Conservation (phyloP, 2,113 vertebrate species). For the Natator depressus region DNA sequence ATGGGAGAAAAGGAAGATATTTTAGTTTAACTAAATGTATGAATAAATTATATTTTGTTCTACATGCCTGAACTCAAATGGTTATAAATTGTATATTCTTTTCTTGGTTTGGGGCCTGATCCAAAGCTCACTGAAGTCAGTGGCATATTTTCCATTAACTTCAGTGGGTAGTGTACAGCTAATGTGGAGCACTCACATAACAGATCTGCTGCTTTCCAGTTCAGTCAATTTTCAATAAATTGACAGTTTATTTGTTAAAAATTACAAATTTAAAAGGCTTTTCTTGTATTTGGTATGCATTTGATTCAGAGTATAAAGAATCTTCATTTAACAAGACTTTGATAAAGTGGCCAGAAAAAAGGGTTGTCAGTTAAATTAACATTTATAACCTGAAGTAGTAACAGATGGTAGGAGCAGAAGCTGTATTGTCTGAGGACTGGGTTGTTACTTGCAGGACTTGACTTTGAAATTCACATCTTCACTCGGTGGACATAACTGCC, state of each 20-base stretch:
- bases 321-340: not conserved
- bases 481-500: slow-evolving; percentile 1
- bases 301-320: not conserved
- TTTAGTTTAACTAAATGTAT: not conserved
- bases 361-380: not conserved
- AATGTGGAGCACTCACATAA: not conserved
- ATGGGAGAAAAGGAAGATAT: not conserved
- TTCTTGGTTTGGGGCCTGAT: not conserved
- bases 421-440: not conserved
- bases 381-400: not conserved
- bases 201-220: not conserved
- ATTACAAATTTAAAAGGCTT: not conserved
- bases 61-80: not conserved
- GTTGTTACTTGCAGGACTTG: not conserved
- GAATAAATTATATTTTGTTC: not conserved
- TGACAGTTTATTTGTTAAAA: not conserved
- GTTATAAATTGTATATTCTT: not conserved
- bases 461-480: slow-evolving; percentile 29
- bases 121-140: not conserved
- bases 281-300: not conserved
- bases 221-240: not conserved
- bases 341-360: not conserved
- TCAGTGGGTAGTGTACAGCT: not conserved
- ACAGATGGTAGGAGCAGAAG: not conserved
- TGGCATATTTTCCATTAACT: not conserved